Conservation (phyloP, 2,888 invertebrate species). For the Pheosia tremula region DNA sequence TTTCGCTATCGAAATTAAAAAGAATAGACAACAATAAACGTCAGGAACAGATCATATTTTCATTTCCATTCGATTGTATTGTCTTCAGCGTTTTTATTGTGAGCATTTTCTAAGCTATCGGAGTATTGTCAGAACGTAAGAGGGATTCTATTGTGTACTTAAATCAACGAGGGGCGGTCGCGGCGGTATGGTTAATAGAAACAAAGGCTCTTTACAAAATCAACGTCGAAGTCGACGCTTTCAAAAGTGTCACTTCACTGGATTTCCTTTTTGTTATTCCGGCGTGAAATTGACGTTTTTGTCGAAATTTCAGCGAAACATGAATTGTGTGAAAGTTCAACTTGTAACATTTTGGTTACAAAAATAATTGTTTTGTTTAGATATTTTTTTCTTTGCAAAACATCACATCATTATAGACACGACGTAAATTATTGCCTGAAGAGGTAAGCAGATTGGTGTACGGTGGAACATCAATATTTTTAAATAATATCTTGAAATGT, state of each 20-base stretch:
- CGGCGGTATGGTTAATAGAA: slow-evolving; percentile 63
- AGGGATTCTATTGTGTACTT: slow-evolving; percentile 68
- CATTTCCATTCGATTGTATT: slow-evolving; percentile 68
- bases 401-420: too few species aligned
- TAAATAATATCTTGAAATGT: too few species aligned
- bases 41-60: slow-evolving; percentile 61
- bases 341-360: not conserved
- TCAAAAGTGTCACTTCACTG: slow-evolving; percentile 63
- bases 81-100: slow-evolving; percentile 74
- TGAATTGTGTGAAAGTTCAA: not conserved
- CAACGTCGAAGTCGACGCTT: slow-evolving; percentile 58
- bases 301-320: slow-evolving; percentile 17
- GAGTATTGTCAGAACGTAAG: slow-evolving; percentile 63
- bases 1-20: slow-evolving; percentile 41
- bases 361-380: not conserved
- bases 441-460: too few species aligned
- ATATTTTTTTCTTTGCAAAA: too few species aligned
- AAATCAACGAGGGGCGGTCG: slow-evolving; percentile 65
- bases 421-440: too few species aligned
- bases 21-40: slow-evolving; percentile 47
- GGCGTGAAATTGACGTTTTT: slow-evolving; percentile 37
- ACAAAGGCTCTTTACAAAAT: slow-evolving; percentile 73
- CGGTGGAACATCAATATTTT: too few species aligned
- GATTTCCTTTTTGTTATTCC: slow-evolving; percentile 52
- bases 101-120: slow-evolving; percentile 75